Percentiles rank a stretch among this genome's conserved stretches.
These are phyloP conservation scores for Pammene fasciana DNA, from an alignment of 2,888 invertebrate species.

Conservation along the genomic window DNA sequence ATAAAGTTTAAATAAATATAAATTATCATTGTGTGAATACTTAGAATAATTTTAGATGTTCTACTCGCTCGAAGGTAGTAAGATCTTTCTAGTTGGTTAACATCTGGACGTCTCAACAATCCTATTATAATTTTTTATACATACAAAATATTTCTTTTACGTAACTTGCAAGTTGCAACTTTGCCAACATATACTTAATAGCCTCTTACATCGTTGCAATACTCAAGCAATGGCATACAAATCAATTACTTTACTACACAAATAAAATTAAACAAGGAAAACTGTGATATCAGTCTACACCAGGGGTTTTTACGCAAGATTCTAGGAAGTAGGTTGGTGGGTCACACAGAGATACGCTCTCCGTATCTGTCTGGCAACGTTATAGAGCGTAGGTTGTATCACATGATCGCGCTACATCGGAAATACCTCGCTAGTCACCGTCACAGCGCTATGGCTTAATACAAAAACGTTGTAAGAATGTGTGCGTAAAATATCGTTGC, in stretches of 20 bases:
- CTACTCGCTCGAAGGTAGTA: no score
- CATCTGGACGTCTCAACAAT: no score
- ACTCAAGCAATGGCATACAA: constrained; percentile 37
- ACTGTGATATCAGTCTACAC: constrained; percentile 45
- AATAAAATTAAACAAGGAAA: constrained; percentile 61
- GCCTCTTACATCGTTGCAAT: constrained; percentile 37
- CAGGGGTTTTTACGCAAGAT: constrained; percentile 54
- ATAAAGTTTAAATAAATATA: no score
- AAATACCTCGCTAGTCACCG: constrained; percentile 32
- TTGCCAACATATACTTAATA: no score
- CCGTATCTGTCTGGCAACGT: constrained; percentile 43
- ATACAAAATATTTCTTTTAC: no score
- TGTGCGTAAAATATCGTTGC: background rate
- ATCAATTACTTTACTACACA: constrained; percentile 21
- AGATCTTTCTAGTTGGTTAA: no score
- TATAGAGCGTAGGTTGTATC: constrained; percentile 20
- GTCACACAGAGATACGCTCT: constrained; percentile 44
- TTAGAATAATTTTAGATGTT: no score
- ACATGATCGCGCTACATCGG: constrained; percentile 34
- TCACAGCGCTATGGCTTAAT: constrained; percentile 5
- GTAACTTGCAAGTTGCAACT: no score
- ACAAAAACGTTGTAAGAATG: constrained; percentile 2
- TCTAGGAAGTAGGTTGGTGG: constrained; percentile 58
- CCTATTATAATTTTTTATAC: no score
- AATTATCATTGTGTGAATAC: no score